phyloP scores from a whole-genome alignment of 2,888 invertebrate species.

The Teleogryllus oceanicus region DNA sequence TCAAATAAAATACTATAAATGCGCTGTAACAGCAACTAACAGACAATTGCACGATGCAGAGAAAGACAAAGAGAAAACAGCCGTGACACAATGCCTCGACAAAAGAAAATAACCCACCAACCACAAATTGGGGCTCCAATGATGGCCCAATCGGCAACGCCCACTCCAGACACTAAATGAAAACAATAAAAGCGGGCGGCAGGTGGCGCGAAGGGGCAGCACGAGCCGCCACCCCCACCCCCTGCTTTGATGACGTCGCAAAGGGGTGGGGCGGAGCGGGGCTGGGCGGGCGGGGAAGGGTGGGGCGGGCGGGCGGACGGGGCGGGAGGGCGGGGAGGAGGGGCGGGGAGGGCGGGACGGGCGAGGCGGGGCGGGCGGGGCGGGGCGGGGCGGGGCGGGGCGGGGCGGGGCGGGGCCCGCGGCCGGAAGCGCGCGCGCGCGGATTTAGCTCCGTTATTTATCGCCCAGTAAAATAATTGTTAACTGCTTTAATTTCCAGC shows the following conservation, averaged over 20 bases:
- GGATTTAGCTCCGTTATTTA: constrained; percentile 18
- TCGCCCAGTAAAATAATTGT: constrained; percentile 18
- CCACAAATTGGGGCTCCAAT: neutral
- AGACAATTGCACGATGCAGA: too few species aligned
- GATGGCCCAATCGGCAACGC: neutral
- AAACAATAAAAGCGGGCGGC: constrained; percentile 1
- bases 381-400: neutral
- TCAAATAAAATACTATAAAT: too few species aligned
- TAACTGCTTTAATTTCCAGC: constrained; percentile 10
- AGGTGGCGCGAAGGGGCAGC: neutral
- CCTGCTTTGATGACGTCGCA: too few species aligned
- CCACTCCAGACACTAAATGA: neutral
- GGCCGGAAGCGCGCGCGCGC: neutral
- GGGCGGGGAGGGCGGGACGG: too few species aligned
- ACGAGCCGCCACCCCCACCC: too few species aligned
- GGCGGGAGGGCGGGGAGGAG: neutral
- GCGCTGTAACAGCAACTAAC: too few species aligned
- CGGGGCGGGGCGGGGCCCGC: neutral
- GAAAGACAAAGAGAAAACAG: too few species aligned
- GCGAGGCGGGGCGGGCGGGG: too few species aligned
- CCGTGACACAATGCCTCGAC: too few species aligned
- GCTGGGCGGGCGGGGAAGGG: neutral
- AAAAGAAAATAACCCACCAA: neutral
- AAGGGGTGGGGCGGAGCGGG: neutral
- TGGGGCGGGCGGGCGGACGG: neutral